Evolutionary conservation across 2,888 invertebrate species (phyloP).

Genomic region (Hydrotaea diabolus): DNA sequence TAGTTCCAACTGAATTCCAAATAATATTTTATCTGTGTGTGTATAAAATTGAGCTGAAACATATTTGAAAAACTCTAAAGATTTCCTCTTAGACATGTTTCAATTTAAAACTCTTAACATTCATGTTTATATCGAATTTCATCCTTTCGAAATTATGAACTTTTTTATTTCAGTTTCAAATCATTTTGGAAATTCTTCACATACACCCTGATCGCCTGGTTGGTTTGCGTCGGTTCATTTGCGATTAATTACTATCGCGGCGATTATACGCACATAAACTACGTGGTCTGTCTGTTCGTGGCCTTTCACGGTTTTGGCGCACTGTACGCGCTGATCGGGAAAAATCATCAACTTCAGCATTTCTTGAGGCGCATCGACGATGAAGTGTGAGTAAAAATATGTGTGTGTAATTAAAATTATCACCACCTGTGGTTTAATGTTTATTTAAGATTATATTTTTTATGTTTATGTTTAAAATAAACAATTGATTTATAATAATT

Average conservation of each 20-base stretch:
- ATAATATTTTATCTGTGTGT: too few relatives aligned
- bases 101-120: too few relatives aligned
- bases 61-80: too few relatives aligned
- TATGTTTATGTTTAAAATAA: neutral
- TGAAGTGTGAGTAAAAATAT: slow-evolving; percentile 73
- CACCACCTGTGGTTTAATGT: neutral
- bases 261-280: slow-evolving; percentile 75
- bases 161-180: slow-evolving; percentile 66
- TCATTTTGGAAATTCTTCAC: slow-evolving; percentile 75
- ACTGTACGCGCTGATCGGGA: slow-evolving; percentile 73
- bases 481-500: neutral
- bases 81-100: too few relatives aligned
- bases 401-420: too few relatives aligned
- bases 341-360: slow-evolving; percentile 75
- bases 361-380: slow-evolving; percentile 74
- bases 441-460: neutral
- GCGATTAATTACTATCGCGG: slow-evolving; percentile 73
- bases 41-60: too few relatives aligned
- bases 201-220: slow-evolving; percentile 73
- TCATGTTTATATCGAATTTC: too few relatives aligned
- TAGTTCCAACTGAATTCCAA: too few relatives aligned
- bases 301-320: slow-evolving; percentile 75
- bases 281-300: slow-evolving; percentile 74
- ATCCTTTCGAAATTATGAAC: too few relatives aligned
- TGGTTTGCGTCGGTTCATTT: slow-evolving; percentile 73